phyloP scores from a whole-genome alignment of 1,140 invertebrate species.

The Solen grandis region DNA sequence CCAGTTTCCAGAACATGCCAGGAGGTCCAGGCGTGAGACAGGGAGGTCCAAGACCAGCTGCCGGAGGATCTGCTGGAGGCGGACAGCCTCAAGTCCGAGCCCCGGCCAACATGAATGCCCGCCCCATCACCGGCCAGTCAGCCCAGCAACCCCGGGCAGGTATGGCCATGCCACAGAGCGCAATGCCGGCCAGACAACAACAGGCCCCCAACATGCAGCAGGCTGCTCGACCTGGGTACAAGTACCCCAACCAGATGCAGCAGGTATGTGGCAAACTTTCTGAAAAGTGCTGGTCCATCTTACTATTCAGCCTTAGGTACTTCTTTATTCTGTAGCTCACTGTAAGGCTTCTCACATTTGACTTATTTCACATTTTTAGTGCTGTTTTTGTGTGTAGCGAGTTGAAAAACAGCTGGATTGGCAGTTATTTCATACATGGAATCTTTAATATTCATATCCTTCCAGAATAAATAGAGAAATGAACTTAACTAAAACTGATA shows the following conservation, averaged over 20 bases:
- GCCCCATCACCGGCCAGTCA: slow-evolving; percentile 89
- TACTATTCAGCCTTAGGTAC: neutral
- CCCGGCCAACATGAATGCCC: slow-evolving; percentile 84
- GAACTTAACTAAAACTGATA: no score
- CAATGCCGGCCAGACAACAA: slow-evolving; percentile 49
- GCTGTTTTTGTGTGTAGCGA: no score
- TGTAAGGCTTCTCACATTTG: no score
- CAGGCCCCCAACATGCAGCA: slow-evolving; percentile 84
- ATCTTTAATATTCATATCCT: no score
- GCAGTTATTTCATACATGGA: no score
- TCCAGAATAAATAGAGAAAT: no score
- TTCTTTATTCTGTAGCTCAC: no score
- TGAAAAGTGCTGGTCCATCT: neutral
- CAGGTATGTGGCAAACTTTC: slow-evolving; percentile 50
- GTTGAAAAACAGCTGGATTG: no score
- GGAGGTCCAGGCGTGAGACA: slow-evolving; percentile 32
- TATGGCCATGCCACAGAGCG: slow-evolving; percentile 56
- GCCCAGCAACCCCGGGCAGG: slow-evolving; percentile 83
- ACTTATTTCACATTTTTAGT: no score
- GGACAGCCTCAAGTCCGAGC: neutral
- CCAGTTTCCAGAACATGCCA: slow-evolving; percentile 63
- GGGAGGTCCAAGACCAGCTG: slow-evolving; percentile 35
- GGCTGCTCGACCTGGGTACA: slow-evolving; percentile 67
- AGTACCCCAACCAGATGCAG: slow-evolving; percentile 77
- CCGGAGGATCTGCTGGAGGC: neutral